Evolutionary conservation across 2,797 vertebrate genomes (phyloP).

Genomic region (Phoebastria nigripes): DNA sequence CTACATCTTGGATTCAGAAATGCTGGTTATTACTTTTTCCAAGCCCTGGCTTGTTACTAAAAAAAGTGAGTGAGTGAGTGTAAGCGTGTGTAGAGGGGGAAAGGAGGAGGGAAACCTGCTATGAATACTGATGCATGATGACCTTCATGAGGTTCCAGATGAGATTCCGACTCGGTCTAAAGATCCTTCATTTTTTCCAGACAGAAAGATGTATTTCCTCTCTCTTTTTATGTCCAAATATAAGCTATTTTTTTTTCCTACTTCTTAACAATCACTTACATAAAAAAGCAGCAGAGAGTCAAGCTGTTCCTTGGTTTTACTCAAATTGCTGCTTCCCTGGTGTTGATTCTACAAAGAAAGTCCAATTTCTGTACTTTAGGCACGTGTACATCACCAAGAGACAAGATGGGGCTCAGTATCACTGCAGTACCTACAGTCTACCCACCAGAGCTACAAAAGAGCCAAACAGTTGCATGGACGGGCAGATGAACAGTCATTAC

Average conservation of each 20-base stretch:
- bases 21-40: neutral
- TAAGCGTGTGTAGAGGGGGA: neutral
- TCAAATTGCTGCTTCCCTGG: neutral
- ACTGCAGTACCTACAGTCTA: neutral
- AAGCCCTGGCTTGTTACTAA: neutral
- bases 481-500: neutral
- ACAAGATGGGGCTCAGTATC: neutral
- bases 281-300: neutral
- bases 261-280: neutral
- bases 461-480: accelerated
- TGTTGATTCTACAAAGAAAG: neutral
- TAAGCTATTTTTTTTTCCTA: neutral
- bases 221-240: neutral
- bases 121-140: neutral
- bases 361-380: neutral
- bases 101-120: neutral
- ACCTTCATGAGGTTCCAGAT: neutral
- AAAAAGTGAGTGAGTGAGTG: neutral
- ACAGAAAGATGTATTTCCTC: neutral
- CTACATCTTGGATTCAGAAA: neutral
- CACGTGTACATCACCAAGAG: neutral
- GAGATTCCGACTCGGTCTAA: neutral
- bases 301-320: neutral
- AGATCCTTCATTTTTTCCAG: neutral
- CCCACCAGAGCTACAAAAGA: neutral